Evolutionary conservation across 1,140 invertebrate species (phyloP), one percentile per base, ranked within the genome.

Genomic region (Orius insidiosus): DNA sequence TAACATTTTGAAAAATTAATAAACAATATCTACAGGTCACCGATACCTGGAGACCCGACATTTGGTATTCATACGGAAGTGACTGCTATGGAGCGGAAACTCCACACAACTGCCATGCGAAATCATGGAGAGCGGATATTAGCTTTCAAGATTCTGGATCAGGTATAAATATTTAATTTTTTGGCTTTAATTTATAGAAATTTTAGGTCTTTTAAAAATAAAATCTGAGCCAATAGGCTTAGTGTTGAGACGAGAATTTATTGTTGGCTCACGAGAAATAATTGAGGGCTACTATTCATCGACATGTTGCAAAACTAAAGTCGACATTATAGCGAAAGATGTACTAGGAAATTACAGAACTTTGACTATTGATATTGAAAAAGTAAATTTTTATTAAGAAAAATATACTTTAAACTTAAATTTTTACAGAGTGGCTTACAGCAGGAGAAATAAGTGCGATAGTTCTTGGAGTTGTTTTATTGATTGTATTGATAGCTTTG

Each of bases 291-390:
- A 45, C 19, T 48, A 47, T 24, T 15, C 34, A 33, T 46, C 50
- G 1, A 46, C 16, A 9, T 51, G 50, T 35, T 51, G 50, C 35
- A 16, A 39, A 8, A 47, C 50, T 13, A 51, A 47, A 32, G 24
- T 48, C 7, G 45, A 47, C 11, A 47, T 51, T 13, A 51, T 37
- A 10, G 50, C 46, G 16, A 48, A 13, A 24, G 50, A 51, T 35
- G n/a, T 48, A 10, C 32, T 24, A n/a, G 50, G 50, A 18, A 51
- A 51, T 36, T 19, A 30, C 10, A 35, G 36, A 5, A 45, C 34
- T 7, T 38, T 30, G 15, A 39, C 13, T 5, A 45, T 51, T 35
- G 50, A 51, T 35, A 51, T 51, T 11, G 50, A 51, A 35, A 51
- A 38, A 47, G 37, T 45, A 47, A 40, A 49, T 31, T 35, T 18